Percentiles rank a stretch among this genome's conserved stretches.
Conservation (phyloP, 2,888 invertebrate genomes). For the Galerucella nymphaeae region DNA sequence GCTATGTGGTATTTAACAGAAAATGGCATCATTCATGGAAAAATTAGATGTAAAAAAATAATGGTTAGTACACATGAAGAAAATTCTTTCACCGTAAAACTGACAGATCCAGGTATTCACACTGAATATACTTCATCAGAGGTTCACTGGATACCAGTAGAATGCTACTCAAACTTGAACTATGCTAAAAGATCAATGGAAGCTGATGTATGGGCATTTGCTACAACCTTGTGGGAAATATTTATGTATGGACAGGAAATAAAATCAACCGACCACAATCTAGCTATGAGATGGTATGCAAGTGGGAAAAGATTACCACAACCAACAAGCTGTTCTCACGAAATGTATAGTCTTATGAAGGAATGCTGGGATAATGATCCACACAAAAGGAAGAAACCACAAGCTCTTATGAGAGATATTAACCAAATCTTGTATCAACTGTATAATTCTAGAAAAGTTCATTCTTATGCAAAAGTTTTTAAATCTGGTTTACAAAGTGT, state of each 20-base stretch:
- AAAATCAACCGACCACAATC: slow-evolving; percentile 54
- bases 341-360: slow-evolving; percentile 80
- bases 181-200: slow-evolving; percentile 74
- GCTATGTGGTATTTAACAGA: slow-evolving; percentile 89
- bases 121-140: slow-evolving; percentile 72
- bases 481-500: slow-evolving; percentile 43
- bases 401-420: slow-evolving; percentile 86
- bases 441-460: slow-evolving; percentile 71
- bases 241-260: slow-evolving; percentile 78
- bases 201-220: slow-evolving; percentile 92
- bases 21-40: slow-evolving; percentile 84
- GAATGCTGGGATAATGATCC: slow-evolving; percentile 86
- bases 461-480: slow-evolving; percentile 69
- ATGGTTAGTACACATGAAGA: slow-evolving; percentile 81
- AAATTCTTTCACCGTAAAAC: slow-evolving; percentile 78
- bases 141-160: slow-evolving; percentile 91
- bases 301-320: slow-evolving; percentile 76
- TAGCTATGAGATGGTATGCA: slow-evolving; percentile 69
- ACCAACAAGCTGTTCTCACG: slow-evolving; percentile 77
- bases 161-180: slow-evolving; percentile 78
- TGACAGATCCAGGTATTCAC: slow-evolving; percentile 84
- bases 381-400: slow-evolving; percentile 79
- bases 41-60: slow-evolving; percentile 84
- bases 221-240: slow-evolving; percentile 93
- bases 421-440: slow-evolving; percentile 82